Evolutionary conservation across 2,113 vertebrate genomes (phyloP).

Genomic region (Chionodraco myersi): DNA sequence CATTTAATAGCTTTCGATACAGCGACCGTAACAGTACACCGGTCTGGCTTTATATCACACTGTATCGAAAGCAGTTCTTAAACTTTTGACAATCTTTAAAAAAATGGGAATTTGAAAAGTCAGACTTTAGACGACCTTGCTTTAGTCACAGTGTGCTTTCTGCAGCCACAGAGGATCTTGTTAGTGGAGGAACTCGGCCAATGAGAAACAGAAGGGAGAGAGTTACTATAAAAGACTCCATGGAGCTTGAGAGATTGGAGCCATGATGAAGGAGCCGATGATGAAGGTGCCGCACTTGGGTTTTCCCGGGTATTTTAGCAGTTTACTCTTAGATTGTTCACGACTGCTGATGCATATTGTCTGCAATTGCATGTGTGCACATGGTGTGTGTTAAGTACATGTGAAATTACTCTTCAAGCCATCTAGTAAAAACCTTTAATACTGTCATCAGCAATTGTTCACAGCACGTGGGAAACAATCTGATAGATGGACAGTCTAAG

Average conservation of each 20-base stretch:
- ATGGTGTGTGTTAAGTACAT: conserved; percentile 59
- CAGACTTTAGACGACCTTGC: conserved; percentile 50
- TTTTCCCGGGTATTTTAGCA: conserved; percentile 43
- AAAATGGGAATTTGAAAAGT: conserved; percentile 38
- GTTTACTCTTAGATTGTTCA: conserved; percentile 48
- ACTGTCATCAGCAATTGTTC: conserved; percentile 61
- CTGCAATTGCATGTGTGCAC: conserved; percentile 18
- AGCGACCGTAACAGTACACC: conserved; percentile 44
- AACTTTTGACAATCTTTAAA: conserved; percentile 51
- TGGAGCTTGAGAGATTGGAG: conserved; percentile 40
- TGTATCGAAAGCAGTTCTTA: conserved; percentile 31
- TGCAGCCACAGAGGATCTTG: conserved; percentile 48
- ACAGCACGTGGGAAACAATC: conserved; percentile 17
- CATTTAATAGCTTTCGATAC: conserved; percentile 57
- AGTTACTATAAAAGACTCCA: conserved; percentile 19
- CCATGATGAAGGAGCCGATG: conserved; percentile 44
- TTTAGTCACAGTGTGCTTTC: conserved; percentile 44
- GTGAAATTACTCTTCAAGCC: conserved; percentile 44
- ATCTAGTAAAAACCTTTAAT: conserved; percentile 54
- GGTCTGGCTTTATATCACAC: conserved; percentile 53
- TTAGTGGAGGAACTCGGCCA: conserved; percentile 49
- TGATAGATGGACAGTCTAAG: conserved; percentile 45
- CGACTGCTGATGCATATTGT: conserved; percentile 30
- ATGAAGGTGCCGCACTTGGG: conserved; percentile 36
- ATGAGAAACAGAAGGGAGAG: conserved; percentile 71